Conservation (phyloP, 2,113 vertebrate genomes). For the Merops nubicus region DNA sequence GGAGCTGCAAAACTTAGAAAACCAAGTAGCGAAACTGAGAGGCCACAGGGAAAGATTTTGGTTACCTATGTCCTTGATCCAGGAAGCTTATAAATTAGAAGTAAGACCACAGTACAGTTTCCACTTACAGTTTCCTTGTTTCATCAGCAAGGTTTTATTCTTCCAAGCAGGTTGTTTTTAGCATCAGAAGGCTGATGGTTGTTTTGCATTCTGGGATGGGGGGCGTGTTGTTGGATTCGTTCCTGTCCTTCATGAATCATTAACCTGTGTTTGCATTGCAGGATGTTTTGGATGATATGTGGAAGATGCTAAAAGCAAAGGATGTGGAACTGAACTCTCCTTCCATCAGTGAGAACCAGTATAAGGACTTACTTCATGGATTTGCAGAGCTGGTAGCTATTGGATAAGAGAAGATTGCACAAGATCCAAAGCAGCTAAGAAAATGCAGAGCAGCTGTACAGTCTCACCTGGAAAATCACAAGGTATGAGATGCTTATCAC, state of each 20-base stretch:
- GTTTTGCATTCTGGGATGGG: neutral
- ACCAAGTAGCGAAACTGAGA: slow-evolving; percentile 76
- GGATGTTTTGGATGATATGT: slow-evolving; percentile 78
- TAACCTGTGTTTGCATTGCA: slow-evolving; percentile 34
- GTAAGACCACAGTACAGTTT: slow-evolving; percentile 62
- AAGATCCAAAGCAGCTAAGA: slow-evolving; percentile 29
- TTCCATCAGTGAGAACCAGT: slow-evolving; percentile 70
- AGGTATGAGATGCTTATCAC: slow-evolving; percentile 78
- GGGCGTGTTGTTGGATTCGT: neutral
- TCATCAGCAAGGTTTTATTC: neutral
- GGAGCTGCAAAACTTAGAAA: slow-evolving; percentile 78
- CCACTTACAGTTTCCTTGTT: no score
- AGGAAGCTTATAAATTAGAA: slow-evolving; percentile 82
- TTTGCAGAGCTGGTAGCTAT: slow-evolving; percentile 76
- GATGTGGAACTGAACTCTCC: slow-evolving; percentile 69
- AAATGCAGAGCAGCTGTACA: slow-evolving; percentile 74
- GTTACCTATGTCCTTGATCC: slow-evolving; percentile 72
- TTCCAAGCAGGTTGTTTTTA: neutral
- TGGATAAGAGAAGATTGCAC: slow-evolving; percentile 74
- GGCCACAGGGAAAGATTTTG: slow-evolving; percentile 69
- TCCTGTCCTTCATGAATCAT: neutral
- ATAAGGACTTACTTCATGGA: slow-evolving; percentile 74
- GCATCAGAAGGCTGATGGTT: neutral
- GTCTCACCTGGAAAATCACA: slow-evolving; percentile 76
- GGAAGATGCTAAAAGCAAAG: slow-evolving; percentile 67